A percentile compares a stretch with the other conserved stretches of the same genome.
These are phyloP conservation scores for Matsumurasca onukii DNA, from an alignment of 1,140 invertebrate species.

Conservation along the genomic window DNA sequence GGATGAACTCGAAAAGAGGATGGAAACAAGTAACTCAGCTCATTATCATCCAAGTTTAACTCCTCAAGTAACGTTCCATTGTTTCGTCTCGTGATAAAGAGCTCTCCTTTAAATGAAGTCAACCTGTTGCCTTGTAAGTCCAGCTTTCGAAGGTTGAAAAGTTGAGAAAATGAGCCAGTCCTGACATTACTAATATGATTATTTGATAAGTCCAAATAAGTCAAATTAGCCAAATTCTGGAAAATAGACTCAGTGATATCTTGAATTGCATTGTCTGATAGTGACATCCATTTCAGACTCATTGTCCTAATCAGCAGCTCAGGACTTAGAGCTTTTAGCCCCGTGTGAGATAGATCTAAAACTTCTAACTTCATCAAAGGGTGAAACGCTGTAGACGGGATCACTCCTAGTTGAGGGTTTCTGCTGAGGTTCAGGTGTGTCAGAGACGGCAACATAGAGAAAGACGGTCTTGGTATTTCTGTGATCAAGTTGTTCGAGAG, in stretches of 20 bases:
- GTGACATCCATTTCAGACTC: conserved; percentile 62
- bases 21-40: conserved; percentile 74
- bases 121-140: conserved; percentile 69
- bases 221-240: conserved; percentile 69
- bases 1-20: conserved; percentile 82
- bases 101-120: conserved; percentile 75
- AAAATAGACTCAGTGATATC: conserved; percentile 72
- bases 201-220: conserved; percentile 67
- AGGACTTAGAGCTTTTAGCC: conserved; percentile 65
- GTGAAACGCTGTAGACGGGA: conserved; percentile 59
- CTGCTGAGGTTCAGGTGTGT: conserved; percentile 75
- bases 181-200: conserved; percentile 78
- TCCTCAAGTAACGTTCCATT: conserved; percentile 63
- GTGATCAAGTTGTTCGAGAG: conserved; percentile 77
- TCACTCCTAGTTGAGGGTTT: conserved; percentile 65
- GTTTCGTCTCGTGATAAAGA: conserved; percentile 64
- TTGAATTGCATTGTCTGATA: conserved; percentile 66
- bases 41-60: conserved; percentile 73
- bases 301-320: conserved; percentile 68
- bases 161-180: conserved; percentile 63
- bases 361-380: conserved; percentile 59
- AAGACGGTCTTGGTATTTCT: conserved; percentile 65
- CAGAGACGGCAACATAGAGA: conserved; percentile 65
- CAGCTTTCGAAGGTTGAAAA: conserved; percentile 66
- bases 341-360: conserved; percentile 73